phyloP scores from a whole-genome alignment of 2,797 vertebrate species.

The Semaprochilodus insignis region DNA sequence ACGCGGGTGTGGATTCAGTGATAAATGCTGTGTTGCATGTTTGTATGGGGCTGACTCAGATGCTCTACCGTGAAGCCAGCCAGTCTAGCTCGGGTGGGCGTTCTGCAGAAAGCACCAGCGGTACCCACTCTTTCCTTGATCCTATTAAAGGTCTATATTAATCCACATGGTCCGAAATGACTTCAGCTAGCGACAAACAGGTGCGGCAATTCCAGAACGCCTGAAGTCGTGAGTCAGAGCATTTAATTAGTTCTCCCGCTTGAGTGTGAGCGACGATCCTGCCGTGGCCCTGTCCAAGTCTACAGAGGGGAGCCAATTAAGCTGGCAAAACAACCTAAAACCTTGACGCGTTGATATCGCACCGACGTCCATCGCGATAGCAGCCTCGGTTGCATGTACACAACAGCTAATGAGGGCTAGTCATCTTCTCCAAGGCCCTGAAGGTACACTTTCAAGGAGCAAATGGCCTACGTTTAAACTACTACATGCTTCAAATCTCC shows the following conservation, averaged over 20 bases:
- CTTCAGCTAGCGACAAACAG: background rate
- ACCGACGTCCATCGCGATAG: background rate
- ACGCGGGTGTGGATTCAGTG: background rate
- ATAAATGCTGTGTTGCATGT: background rate
- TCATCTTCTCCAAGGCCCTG: conserved; percentile 55
- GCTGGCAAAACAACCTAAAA: background rate
- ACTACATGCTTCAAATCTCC: conserved; percentile 49
- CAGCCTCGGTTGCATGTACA: conserved; percentile 7
- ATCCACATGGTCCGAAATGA: conserved; percentile 2
- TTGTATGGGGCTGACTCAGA: conserved; percentile 8
- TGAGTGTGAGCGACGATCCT: background rate
- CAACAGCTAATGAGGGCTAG: conserved; percentile 60
- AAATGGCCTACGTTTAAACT: conserved; percentile 57
- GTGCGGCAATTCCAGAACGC: background rate
- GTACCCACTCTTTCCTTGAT: background rate
- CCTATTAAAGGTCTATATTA: conserved; percentile 7
- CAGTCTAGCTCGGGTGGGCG: background rate
- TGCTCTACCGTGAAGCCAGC: background rate
- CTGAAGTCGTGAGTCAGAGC: background rate
- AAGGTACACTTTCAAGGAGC: conserved; percentile 57
- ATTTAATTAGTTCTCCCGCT: conserved; percentile 20
- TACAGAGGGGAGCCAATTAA: background rate
- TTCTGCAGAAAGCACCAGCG: background rate
- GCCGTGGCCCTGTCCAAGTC: background rate
- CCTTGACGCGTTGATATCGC: background rate